Conservation (phyloP, 2,797 vertebrate genomes). For the Amblyopsis hoosieri region DNA sequence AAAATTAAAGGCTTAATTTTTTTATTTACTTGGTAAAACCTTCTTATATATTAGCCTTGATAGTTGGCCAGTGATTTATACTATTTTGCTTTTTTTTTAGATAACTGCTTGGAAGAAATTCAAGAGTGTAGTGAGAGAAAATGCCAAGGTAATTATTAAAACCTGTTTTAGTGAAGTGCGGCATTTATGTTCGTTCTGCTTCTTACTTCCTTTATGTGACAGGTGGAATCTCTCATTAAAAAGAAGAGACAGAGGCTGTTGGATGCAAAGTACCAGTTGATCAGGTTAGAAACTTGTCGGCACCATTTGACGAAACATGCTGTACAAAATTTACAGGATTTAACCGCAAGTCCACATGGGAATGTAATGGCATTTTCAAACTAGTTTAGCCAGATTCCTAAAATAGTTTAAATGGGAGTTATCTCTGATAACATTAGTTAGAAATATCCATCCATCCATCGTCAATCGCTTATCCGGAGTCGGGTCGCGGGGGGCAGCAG, state of each 20-base stretch:
- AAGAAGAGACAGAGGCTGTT: conserved; percentile 50
- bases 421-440: too few relatives aligned
- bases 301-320: neutral
- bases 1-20: neutral
- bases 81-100: conserved; percentile 23
- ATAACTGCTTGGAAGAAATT: conserved; percentile 45
- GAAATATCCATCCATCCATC: too few relatives aligned
- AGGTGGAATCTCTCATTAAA: conserved; percentile 47
- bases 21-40: neutral
- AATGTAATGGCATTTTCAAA: too few relatives aligned
- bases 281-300: conserved; percentile 49
- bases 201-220: neutral
- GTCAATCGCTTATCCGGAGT: too few relatives aligned
- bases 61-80: neutral
- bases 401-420: neutral
- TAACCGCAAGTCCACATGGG: too few relatives aligned
- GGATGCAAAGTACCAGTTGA: conserved; percentile 59
- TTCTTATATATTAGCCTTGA: neutral
- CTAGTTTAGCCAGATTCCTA: neutral
- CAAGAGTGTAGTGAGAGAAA: conserved; percentile 46
- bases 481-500: too few relatives aligned
- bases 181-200: neutral
- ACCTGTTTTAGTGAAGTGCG: neutral
- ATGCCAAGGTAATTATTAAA: conserved; percentile 56
- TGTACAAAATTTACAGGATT: too few relatives aligned